A percentile compares a stretch with the other conserved stretches of the same genome.
phyloP scores from a whole-genome alignment of 2,113 vertebrate species.

The Hystrix cristata region DNA sequence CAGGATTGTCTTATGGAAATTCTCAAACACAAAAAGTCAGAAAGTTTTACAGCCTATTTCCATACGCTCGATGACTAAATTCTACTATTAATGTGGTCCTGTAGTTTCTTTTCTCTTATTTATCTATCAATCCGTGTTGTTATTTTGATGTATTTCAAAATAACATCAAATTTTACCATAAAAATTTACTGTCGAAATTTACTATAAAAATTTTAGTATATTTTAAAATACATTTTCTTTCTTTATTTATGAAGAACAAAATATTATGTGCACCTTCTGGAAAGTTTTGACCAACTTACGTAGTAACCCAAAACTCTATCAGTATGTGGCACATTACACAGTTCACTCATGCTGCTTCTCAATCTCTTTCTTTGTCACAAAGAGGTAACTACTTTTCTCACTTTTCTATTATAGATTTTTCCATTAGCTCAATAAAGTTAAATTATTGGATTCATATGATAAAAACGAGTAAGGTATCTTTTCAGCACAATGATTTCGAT shows the following conservation, averaged over 20 bases:
- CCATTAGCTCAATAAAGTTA: background rate
- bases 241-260: background rate
- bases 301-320: too few species aligned
- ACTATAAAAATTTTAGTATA: background rate
- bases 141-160: constrained; percentile 18
- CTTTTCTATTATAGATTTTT: background rate
- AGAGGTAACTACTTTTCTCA: background rate
- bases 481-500: background rate
- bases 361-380: background rate
- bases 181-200: background rate
- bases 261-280: background rate
- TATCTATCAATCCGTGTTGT: background rate
- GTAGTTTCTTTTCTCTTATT: background rate
- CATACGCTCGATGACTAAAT: background rate
- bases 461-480: background rate
- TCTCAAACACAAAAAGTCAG: background rate
- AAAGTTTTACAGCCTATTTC: background rate
- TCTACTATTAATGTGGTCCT: background rate
- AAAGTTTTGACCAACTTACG: background rate
- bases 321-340: background rate
- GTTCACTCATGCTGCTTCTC: background rate
- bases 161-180: background rate
- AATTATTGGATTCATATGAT: background rate
- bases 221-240: background rate
- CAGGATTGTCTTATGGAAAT: background rate